Base-by-base conservation (phyloP, 2,113 vertebrate genomes). In the Hypanus sabinus region DNA sequence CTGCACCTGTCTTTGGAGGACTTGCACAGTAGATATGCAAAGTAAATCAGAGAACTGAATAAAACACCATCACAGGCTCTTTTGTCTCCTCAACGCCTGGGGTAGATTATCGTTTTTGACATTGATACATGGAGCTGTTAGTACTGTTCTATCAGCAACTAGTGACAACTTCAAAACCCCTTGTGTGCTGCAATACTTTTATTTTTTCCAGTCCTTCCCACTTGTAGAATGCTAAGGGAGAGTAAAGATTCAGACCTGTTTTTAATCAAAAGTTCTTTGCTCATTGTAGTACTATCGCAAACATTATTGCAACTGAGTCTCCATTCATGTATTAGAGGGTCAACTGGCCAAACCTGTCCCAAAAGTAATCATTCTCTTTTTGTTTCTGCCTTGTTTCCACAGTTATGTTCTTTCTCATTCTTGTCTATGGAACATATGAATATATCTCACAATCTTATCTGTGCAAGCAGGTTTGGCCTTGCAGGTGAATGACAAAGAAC, bases 121-220 rank as follows among this genome's bases (percentile, higher is more conserved):
- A 96, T 97, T 97, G 96, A 96, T 94, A 95, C 93, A 94, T 79
- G 94, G 85, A 95, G 92, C 95, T 94, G 94, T 94, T 95, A 94
- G 95, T 95, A 95, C 94, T 94, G 75, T 95, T 95, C 95, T 95
- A 95, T 94, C 95, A 95, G 94, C 94, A 96, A 92, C 94, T 95
- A 94, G 94, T 95, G 94, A 94, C 94, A 95, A 94, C 94, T 95
- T 38, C 94, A 94, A 80, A 95, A 94, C 95, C 95, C 94, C 95
- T 95, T 95, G 95, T 95, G 95, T 62, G 71, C 30, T 94, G 81
- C 95, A 95, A 95, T 95, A 94, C 94, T 83, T 79, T 90, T 94
- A 81, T 94, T 55, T 73, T 55, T 93, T 27, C 24, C 57, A 88
- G 1, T 27, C 60, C 4, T 27, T 14, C 18, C 60, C n/a, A 6